Conservation (phyloP, 64 coral and sea anemone species). For the Dendrophyllia cribrosa region DNA sequence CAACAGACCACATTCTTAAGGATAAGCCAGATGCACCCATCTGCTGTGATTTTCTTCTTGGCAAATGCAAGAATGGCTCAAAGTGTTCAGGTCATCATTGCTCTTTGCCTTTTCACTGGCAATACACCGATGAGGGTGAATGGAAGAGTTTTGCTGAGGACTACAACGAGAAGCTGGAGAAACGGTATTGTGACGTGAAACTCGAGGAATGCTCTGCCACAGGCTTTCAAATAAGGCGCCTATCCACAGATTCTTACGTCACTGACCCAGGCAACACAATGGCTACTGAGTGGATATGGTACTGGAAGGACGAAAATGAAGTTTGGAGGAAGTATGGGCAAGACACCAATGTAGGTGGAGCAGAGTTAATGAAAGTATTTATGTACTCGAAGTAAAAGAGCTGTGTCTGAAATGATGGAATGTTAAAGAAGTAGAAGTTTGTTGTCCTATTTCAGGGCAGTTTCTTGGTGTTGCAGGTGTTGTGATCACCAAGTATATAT, state of each 20-base stretch:
- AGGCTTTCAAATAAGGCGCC: slow-evolving; percentile 32
- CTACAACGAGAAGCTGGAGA: slow-evolving; percentile 80
- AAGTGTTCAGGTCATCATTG: slow-evolving; percentile 77
- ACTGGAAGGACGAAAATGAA: slow-evolving; percentile 62
- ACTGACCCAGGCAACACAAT: slow-evolving; percentile 4
- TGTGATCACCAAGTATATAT: too few relatives aligned
- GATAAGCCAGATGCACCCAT: slow-evolving; percentile 23
- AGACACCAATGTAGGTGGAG: slow-evolving; percentile 35
- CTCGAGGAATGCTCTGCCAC: neutral
- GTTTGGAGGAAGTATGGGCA: slow-evolving; percentile 63
- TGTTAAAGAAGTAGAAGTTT: too few relatives aligned
- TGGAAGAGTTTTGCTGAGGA: slow-evolving; percentile 61
- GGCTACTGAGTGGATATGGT: slow-evolving; percentile 84
- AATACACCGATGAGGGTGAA: slow-evolving; percentile 19
- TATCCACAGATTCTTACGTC: slow-evolving; percentile 68
- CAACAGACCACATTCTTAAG: slow-evolving; percentile 20
- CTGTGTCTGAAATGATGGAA: too few relatives aligned
- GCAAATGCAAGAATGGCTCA: slow-evolving; percentile 61
- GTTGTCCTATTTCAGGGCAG: too few relatives aligned
- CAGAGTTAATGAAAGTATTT: neutral
- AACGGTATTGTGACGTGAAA: slow-evolving; percentile 73
- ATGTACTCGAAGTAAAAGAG: too few relatives aligned
- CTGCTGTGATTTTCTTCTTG: slow-evolving; percentile 67
- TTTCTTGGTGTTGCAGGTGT: too few relatives aligned
- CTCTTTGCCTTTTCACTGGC: slow-evolving; percentile 73